Base-by-base conservation (phyloP, 2,113 vertebrate species). In the Penelope pileata region DNA sequence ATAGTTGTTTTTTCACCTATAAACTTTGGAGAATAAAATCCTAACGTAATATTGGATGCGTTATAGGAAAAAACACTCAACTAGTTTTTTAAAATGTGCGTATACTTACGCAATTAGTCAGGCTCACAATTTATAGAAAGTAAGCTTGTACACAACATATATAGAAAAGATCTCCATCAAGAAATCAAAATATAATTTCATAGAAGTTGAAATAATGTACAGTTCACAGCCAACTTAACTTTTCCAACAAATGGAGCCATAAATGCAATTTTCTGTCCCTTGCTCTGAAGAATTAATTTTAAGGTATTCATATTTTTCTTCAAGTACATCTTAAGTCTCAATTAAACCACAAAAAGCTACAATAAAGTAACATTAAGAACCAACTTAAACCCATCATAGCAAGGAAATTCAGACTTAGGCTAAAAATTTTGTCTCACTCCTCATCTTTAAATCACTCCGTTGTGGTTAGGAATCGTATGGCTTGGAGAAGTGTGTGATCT, bases 311-410 rank as follows among this genome's bases (percentile, higher is more conserved):
- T 96, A 95, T 95, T 96, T 97, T 97, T 96, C 94, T 97, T 96
- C 91, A 97, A 96, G 91, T 95, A 93, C 93, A 75, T 89, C 95
- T 97, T 97, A 97, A 97, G 94, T 93, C 90, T 97, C 94, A 98
- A 97, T 98, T 97, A 98, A 97, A 96, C 59, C 91, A 92, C 91
- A 50, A 96, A 96, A 97, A 89, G 94, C 83, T 96, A 83, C 90
- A 96, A 97, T 98, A 98, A 98, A 98, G 92, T 96, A 96, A 94
- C 54, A 97, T 98, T 98, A 98, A 97, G 91, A 69, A 73, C 79
- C 91, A 96, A 63, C 94, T 96, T 96, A 97, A 97, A 97, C 92
- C 84, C 94, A 96, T 32, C 70, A 96, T 67, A 96, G 96, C 94
- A 97, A 96, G 95, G 78, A 96, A 95, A 94, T 97, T 97, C 85